phyloP scores from a whole-genome alignment of 1,140 invertebrate genomes.

The Phocides pigmalion region DNA sequence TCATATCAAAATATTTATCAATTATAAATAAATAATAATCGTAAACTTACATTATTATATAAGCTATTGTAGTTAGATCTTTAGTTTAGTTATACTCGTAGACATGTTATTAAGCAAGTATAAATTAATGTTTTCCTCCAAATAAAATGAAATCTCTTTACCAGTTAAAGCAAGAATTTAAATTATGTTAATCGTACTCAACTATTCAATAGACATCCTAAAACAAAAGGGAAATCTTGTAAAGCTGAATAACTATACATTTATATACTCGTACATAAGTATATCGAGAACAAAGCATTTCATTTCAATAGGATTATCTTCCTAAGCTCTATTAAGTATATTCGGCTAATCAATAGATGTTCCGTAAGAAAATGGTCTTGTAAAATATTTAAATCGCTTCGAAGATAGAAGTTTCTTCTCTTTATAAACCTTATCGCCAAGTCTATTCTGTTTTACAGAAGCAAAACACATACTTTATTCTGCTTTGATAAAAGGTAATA shows the following conservation, averaged over 20 bases:
- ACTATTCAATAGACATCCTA: constrained; percentile 6
- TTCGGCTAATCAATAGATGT: constrained; percentile 3
- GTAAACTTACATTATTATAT: too few species aligned
- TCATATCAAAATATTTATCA: too few species aligned
- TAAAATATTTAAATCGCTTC: neutral
- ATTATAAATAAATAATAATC: too few species aligned
- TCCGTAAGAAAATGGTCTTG: neutral
- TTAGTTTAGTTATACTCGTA: too few species aligned
- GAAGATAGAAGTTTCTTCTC: neutral
- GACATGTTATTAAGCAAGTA: too few species aligned
- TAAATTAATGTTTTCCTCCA: too few species aligned
- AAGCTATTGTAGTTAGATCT: too few species aligned
- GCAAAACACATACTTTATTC: too few species aligned
- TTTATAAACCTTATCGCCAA: too few species aligned
- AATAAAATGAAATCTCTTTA: too few species aligned
- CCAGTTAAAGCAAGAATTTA: neutral
- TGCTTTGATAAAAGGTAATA: too few species aligned
- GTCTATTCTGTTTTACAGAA: too few species aligned
- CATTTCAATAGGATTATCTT: constrained; percentile 19
- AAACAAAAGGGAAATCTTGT: constrained; percentile 26
- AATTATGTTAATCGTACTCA: neutral
- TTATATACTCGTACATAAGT: constrained; percentile 14
- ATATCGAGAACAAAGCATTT: constrained; percentile 15
- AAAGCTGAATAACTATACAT: constrained; percentile 21
- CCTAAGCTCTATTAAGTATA: constrained; percentile 12